Evolutionary conservation across 2,888 invertebrate genomes (phyloP), one percentile per base, ranked within the genome.

Genomic region (Oxycera nigricornis): DNA sequence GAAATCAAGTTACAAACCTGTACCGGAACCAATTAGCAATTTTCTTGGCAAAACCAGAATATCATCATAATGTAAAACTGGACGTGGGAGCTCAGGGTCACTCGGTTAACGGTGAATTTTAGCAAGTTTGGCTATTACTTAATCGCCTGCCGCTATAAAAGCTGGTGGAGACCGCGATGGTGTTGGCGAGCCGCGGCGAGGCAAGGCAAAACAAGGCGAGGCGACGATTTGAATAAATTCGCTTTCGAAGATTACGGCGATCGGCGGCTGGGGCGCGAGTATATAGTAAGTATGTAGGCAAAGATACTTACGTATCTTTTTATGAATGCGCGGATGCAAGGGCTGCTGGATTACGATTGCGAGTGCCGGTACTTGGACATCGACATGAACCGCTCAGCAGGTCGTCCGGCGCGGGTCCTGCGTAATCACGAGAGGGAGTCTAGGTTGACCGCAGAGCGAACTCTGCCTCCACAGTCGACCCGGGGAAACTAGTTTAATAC

Each of bases 1-100:
- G 24, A 72, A 72, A 72, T 72, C 72, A 39, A 72, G 57, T 59
- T 72, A 57, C 41, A 75, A 68, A 73, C 73, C 61, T 68, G 73
- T 75, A 68, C 75, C 75, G 75, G 75, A 75, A 75, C 75, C 75
- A 52, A 75, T 73, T 75, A 75, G 67, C 73, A 59, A 70, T 75
- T 65, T 70, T 73, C 70, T 75, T 68, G 75, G 75, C 75, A 75
- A 75, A 73, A 73, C 73, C 73, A 75, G 75, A 75, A 75, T 75
- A 65, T 75, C 75, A 73, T 55, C 75, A 67, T 41, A 70, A 62
- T 62, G 11, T 52, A 28, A 57, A 72, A 72, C 39, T 61, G 41
- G 39, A 57, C 57, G 75, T 75, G 75, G 73, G 73, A 73, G 75
- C 75, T 75, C 75, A 75, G 73, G 75, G 75, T 75, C 75, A 68